Percentiles rank a stretch among this genome's conserved stretches.
These are phyloP conservation scores for Metallyticus violacea DNA, from an alignment of 2,888 invertebrate genomes.

Conservation along the genomic window DNA sequence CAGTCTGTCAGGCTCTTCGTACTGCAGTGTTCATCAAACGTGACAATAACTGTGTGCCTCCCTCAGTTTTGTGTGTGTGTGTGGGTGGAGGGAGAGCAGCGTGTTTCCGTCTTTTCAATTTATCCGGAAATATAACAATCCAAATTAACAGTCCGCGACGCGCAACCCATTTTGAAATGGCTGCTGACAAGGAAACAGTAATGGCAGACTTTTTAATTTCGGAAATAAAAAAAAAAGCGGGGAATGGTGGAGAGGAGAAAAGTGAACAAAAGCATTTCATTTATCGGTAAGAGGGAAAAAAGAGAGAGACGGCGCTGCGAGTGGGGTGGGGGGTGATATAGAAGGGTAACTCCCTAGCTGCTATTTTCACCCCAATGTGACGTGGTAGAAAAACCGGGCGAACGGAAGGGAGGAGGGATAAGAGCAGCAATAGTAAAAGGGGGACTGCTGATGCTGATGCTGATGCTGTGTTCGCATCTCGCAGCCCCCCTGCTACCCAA, in stretches of 20 bases:
- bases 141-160: slow-evolving; percentile 10
- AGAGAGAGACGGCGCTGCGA: not conserved
- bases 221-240: not conserved
- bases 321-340: not conserved
- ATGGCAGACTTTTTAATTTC: not conserved
- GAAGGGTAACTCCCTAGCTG: slow-evolving; percentile 7
- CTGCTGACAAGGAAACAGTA: slow-evolving; percentile 5
- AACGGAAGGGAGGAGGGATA: not conserved
- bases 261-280: slow-evolving; percentile 20
- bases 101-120: slow-evolving; percentile 11
- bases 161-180: slow-evolving; percentile 9
- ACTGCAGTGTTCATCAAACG: not conserved
- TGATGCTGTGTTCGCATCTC: not conserved
- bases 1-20: too few relatives aligned
- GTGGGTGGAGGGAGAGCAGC: not conserved
- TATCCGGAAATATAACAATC: slow-evolving; percentile 17
- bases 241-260: not conserved
- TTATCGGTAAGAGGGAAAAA: slow-evolving; percentile 11
- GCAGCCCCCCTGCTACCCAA: slow-evolving; percentile 5
- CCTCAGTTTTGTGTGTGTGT: too few relatives aligned
- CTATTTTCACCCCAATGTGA: slow-evolving; percentile 10
- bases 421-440: not conserved
- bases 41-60: not conserved
- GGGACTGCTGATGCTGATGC: not conserved
- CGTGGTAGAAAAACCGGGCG: not conserved